A percentile compares a stretch with the other conserved stretches of the same genome.
Evolutionary conservation across 2,113 vertebrate genomes (phyloP).

Genomic region (Poicephalus gulielmi): DNA sequence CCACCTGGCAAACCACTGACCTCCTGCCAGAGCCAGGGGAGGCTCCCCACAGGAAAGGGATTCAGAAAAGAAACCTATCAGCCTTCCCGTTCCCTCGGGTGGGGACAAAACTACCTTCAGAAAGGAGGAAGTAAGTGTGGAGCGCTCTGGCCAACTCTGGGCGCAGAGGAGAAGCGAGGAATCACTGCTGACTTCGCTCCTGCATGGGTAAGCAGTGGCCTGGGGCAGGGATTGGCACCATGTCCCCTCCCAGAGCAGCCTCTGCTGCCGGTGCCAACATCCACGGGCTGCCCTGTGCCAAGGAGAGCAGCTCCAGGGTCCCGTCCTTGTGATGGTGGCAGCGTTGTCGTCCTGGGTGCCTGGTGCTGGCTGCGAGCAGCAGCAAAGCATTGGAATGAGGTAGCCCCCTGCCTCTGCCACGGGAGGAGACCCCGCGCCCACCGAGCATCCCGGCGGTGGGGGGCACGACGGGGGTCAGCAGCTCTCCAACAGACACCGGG

Average conservation of each 20-base stretch:
- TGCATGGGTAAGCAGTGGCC: neutral
- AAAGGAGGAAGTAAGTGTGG: slow-evolving; percentile 1
- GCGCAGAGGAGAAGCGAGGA: neutral
- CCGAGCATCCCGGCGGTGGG: neutral
- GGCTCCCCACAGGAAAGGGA: neutral
- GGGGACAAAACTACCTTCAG: slow-evolving; percentile 15
- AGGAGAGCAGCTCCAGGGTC: neutral
- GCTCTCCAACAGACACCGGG: slow-evolving; percentile 26
- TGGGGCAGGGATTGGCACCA: neutral
- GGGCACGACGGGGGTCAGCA: neutral
- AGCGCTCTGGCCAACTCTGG: neutral
- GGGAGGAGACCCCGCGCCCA: neutral
- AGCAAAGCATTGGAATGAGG: slow-evolving; percentile 19
- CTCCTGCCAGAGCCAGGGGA: neutral
- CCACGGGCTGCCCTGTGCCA: accelerated
- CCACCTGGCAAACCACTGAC: neutral
- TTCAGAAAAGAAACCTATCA: neutral
- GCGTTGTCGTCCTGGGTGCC: neutral
- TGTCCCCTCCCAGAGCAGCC: neutral
- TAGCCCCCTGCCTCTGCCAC: neutral
- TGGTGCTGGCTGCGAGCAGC: neutral
- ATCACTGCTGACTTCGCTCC: neutral
- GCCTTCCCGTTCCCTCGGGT: neutral
- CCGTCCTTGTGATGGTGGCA: neutral
- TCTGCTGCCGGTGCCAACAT: accelerated